These are phyloP conservation scores for Panonychus citri DNA, from an alignment of 1,140 invertebrate species.

Conservation along the genomic window DNA sequence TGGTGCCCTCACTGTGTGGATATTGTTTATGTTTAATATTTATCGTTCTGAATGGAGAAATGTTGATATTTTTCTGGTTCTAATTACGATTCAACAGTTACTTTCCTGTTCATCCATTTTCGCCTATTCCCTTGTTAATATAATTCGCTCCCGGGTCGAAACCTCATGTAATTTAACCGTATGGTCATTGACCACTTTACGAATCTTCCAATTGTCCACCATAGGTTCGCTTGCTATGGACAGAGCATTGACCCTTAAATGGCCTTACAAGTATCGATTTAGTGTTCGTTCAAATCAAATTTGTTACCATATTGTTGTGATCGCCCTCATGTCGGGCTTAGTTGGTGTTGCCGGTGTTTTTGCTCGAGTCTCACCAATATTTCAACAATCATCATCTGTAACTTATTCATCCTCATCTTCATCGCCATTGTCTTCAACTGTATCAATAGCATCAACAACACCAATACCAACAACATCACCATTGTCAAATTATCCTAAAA, in stretches of 20 bases:
- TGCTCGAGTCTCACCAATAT: constrained; percentile 7
- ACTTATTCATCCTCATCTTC: background rate
- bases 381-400: background rate
- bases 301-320: constrained; percentile 30
- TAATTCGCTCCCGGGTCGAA: constrained; percentile 22
- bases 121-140: constrained; percentile 24
- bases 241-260: constrained; percentile 24
- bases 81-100: constrained; percentile 26
- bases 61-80: constrained; percentile 31
- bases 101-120: constrained; percentile 26
- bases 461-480: constrained; percentile 11
- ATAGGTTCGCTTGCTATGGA: constrained; percentile 29
- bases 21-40: constrained; percentile 24
- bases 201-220: constrained; percentile 30
- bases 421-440: constrained; percentile 16
- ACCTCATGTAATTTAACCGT: constrained; percentile 23
- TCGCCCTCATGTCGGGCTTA: constrained; percentile 27
- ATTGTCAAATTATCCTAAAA: constrained; percentile 6
- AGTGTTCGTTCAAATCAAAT: constrained; percentile 28
- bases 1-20: constrained; percentile 16
- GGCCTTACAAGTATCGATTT: constrained; percentile 26
- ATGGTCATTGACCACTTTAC: constrained; percentile 27
- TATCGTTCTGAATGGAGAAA: constrained; percentile 28
- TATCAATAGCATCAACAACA: background rate
- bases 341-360: constrained; percentile 22